Percentiles rank a stretch among this genome's conserved stretches.
These are phyloP conservation scores for Euzophera pinguis DNA, from an alignment of 2,888 invertebrate genomes.

Conservation along the genomic window DNA sequence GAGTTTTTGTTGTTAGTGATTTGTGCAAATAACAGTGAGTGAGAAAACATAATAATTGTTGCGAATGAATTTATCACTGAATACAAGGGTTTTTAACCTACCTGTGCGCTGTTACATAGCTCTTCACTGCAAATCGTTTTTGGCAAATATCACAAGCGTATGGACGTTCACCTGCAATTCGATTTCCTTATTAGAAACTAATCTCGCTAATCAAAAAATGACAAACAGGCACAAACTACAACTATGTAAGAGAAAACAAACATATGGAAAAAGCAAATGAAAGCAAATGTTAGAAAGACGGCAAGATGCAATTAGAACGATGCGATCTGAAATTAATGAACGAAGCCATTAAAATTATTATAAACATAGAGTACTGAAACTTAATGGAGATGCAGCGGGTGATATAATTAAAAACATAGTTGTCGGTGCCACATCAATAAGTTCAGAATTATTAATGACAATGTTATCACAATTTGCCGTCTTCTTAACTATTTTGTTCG, in stretches of 20 bases:
- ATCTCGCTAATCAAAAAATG: neutral
- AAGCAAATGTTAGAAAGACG: slow-evolving; percentile 74
- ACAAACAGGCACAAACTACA: slow-evolving; percentile 19
- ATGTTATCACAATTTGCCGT: slow-evolving; percentile 73
- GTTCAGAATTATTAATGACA: slow-evolving; percentile 40
- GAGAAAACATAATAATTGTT: no score
- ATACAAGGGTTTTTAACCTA: slow-evolving; percentile 23
- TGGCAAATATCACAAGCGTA: slow-evolving; percentile 89
- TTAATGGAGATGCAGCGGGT: slow-evolving; percentile 63
- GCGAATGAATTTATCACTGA: no score
- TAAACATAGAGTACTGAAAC: slow-evolving; percentile 48
- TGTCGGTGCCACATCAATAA: slow-evolving; percentile 76
- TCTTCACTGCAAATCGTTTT: slow-evolving; percentile 89
- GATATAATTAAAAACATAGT: slow-evolving; percentile 45
- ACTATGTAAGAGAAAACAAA: slow-evolving; percentile 19
- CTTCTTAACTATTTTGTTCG: slow-evolving; percentile 50
- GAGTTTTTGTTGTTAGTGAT: no score
- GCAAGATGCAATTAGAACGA: slow-evolving; percentile 75
- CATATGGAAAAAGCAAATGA: slow-evolving; percentile 44
- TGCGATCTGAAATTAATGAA: slow-evolving; percentile 67
- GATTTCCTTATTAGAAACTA: neutral
- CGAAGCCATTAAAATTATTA: slow-evolving; percentile 58
- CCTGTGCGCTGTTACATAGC: slow-evolving; percentile 89
- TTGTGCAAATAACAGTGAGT: no score
- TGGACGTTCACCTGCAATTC: slow-evolving; percentile 83